phyloP scores from a whole-genome alignment of 2,797 vertebrate species.

The Triplophysa bombifrons region DNA sequence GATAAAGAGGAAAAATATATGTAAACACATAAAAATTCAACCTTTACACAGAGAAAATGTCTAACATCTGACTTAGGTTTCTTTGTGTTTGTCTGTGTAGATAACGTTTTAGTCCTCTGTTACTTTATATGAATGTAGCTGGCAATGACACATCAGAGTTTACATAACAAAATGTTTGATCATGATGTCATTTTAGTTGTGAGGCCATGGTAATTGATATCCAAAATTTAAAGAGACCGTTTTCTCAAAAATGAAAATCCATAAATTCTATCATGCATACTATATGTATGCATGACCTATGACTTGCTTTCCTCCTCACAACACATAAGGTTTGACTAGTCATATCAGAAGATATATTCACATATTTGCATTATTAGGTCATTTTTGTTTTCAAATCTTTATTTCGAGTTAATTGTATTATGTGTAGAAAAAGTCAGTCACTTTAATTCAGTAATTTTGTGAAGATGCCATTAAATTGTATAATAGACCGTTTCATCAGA shows the following conservation, averaged over 20 bases:
- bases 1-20: conserved; percentile 42
- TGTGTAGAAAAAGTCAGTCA: too few species aligned
- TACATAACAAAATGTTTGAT: conserved; percentile 41
- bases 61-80: conserved; percentile 78
- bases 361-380: neutral
- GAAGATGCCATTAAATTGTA: too few species aligned
- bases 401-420: neutral
- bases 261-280: neutral
- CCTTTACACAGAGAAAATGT: conserved; percentile 39
- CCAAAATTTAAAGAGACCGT: conserved; percentile 2
- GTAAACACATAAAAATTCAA: conserved; percentile 55
- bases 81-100: conserved; percentile 62
- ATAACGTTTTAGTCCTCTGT: conserved; percentile 57
- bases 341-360: neutral
- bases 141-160: conserved; percentile 53
- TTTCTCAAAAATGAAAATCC: neutral
- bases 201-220: conserved; percentile 13
- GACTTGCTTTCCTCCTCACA: neutral
- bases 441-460: too few species aligned
- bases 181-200: conserved; percentile 41
- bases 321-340: neutral
- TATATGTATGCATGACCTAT: neutral
- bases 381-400: neutral
- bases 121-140: conserved; percentile 60
- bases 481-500: too few species aligned